Base-by-base conservation (phyloP, 2,797 vertebrate genomes). In the Spea hammondii region DNA sequence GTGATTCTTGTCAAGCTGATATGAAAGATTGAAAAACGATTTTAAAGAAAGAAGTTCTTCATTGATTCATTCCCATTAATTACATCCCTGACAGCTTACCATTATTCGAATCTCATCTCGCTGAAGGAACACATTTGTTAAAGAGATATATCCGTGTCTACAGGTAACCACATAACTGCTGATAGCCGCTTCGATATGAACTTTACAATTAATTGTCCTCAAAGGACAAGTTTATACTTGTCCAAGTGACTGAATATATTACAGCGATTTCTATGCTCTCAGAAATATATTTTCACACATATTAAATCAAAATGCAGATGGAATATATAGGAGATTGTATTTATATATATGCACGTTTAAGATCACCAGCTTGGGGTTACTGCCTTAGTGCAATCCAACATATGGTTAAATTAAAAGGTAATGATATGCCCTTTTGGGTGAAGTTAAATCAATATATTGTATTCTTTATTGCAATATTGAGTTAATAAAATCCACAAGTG, bases 141-240 rank as follows among this genome's bases (percentile, higher is more conserved):
- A 80, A 76, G 73, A 72, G 73, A 80, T 76, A 71, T 76, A 75
- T 80, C 72, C 72, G 49, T 79, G 77, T 80, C 78, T 74, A 5
- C 72, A 75, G 72, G 79, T 80, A 71, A 80, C 60, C 74, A 50
- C 62, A 59, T 67, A 66, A 57, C 68, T 72, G n/a, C 46, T 76
- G 73, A 65, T 65, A 47, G 72, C 45, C 53, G 7, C 51, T 66
- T 66, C 67, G 9, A 80, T 76, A 72, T 57, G 51, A 67, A 66
- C 70, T 67, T 67, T 54, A 13, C 49, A 53, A 80, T 72, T 76
- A 53, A 80, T 80, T 80, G 67, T 65, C 53, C 79, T 76, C 73
- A 12, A 13, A 67, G 57, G 79, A 55, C 79, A 72, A 5, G 79
- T 80, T 57, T 67, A 60, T 72, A 57, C 74, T 64, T 57, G 68